Evolutionary conservation across 2,797 vertebrate genomes (phyloP), one percentile per base, ranked within the genome.

Genomic region (Peromyscus nudipes): DNA sequence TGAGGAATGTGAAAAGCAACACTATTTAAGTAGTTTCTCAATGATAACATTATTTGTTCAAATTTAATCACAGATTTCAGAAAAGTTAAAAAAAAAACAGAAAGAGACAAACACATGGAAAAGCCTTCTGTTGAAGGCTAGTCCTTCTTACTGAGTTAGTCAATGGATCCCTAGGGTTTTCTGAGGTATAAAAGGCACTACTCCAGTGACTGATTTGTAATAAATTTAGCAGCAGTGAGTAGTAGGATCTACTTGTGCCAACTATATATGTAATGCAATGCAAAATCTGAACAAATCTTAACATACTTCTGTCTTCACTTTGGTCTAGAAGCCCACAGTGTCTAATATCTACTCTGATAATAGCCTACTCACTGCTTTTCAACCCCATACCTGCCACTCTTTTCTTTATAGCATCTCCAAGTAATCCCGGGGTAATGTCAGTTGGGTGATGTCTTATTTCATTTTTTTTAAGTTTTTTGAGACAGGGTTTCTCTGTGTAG

Each of bases 241-340:
- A 5, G 17, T 43, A 43, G 6, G 17, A 43, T 40, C 46, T 8
- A 25, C 34, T 40, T 12, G 7, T 17, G 5, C 31, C 27, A 60
- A 12, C 13, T 64, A 0, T 57, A n/a, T 27, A 0, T 69, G 34
- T 46, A 86, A 64, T 4, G 62, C 31, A 71, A 9, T 46, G 21
- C 27, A 49, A 46, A 82, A 11, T 40, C 0, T 46, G 2, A n/a
- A 23, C 11, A 43, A 9, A 57, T 84, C 27, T 73, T 55, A 65
- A n/a, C 2, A 4, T 0, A 5, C 4, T 14, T 21, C 3, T 16
- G 40, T 10, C 17, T 11, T 29, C 16, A 37, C 3, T 23, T 25
- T 75, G 5, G 29, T 40, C 10, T 13, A 37, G 2, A 94, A 65
- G 16, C 55, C 55, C 11, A 37, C 1, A 19, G 13, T 23, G 1